Base-by-base conservation (phyloP, 2,797 vertebrate genomes). In the Hippopotamyrus pictus region DNA sequence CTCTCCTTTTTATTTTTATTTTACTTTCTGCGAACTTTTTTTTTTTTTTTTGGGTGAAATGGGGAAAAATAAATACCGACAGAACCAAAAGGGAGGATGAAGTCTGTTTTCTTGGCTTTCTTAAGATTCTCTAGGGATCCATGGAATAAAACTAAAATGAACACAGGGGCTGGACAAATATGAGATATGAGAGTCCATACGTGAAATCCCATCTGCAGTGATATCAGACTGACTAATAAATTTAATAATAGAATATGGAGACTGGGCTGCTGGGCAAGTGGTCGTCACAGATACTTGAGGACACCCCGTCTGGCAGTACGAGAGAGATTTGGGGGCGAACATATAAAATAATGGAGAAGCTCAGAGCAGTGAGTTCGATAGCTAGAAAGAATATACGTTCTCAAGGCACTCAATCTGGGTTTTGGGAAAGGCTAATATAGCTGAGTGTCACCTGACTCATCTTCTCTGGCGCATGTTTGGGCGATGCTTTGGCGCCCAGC, bases 271-370 rank as follows among this genome's bases (percentile, higher is more conserved):
- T 57, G 51, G 85, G 51, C 51, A 44, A 88, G 76, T 41, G 50
- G 84, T 89, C 85, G 88, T 90, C 57, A 91, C 85, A 88, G 82
- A 86, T 54, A 14, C 54, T 59, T 44, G 37, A 86, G 48, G 62
- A 53, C 50, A 84, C 19, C 2, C 41, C 53, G 57, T 69, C 90
- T 37, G 65, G 44, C 86, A 51, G 33, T 29, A 50, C 79, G 65
- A 53, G 44, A 8, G 46, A 11, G 69, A 65, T 91, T 90, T 54
- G 41, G 25, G 51, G 88, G 51, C 76, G 14, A 89, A 87, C 86
- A 8, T 2, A 5, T 57, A 76, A 91, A 90, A 90, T 25, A 65
- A 69, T n/a, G n/a, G 41, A 22, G n/a, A 50, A 53, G 85, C 41
- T 86, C 51, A 57, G 85, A 57, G 85, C 50, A 57, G 50, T 29